These are phyloP conservation scores for Esox lucius DNA, from an alignment of 2,797 vertebrate genomes.

Conservation along the genomic window DNA sequence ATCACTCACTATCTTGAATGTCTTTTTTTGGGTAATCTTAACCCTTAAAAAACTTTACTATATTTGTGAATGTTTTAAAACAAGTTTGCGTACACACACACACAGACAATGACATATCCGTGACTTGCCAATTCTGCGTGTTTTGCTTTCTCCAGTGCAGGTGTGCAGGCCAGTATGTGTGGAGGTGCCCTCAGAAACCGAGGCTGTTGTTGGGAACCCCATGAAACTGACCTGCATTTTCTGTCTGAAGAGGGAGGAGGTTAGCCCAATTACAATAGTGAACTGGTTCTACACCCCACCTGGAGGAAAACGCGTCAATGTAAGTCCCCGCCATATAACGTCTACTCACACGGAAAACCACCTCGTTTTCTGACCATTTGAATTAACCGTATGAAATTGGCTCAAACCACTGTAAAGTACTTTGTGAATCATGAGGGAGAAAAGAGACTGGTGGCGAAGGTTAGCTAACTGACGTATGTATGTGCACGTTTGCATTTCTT, in stretches of 20 bases:
- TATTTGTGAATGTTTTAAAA: too few species aligned
- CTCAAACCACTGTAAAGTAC: background rate
- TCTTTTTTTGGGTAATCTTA: too few species aligned
- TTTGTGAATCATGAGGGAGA: background rate
- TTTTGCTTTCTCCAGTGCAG: conserved; percentile 66
- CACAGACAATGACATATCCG: background rate
- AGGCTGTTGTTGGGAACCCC: conserved; percentile 80
- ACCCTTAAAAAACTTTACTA: too few species aligned
- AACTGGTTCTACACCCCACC: conserved; percentile 82
- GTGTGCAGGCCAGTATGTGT: conserved; percentile 87
- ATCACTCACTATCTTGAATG: too few species aligned
- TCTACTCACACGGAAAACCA: background rate
- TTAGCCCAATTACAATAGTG: conserved; percentile 81
- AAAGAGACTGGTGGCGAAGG: background rate
- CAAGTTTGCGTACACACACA: background rate
- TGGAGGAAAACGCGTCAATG: conserved; percentile 28
- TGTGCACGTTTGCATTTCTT: background rate
- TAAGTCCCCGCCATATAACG: conserved; percentile 43
- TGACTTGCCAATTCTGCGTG: background rate
- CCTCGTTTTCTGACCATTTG: background rate
- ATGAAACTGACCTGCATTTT: conserved; percentile 92
- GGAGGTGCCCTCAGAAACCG: conserved; percentile 84
- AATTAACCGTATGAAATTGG: background rate
- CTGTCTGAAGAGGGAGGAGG: conserved; percentile 93
- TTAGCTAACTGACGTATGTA: background rate